phyloP scores from a whole-genome alignment of 1,140 invertebrate genomes.

The Pogonomyrmex californicus region DNA sequence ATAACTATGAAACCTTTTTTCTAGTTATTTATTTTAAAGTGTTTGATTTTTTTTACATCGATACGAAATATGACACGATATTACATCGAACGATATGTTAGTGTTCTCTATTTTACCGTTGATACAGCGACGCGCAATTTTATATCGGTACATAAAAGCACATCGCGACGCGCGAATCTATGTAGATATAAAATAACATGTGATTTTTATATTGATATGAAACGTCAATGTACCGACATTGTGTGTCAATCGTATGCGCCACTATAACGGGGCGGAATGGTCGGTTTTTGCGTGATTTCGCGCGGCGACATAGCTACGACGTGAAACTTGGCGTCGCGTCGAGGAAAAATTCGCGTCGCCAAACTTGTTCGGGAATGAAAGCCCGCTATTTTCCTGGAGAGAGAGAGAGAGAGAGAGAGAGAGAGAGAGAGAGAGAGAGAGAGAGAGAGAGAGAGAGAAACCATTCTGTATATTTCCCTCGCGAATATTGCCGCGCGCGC shows the following conservation, averaged over 20 bases:
- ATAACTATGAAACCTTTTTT: neutral
- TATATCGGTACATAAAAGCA: constrained; percentile 19
- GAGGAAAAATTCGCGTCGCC: constrained; percentile 23
- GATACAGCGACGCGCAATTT: constrained; percentile 3
- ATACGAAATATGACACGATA: neutral
- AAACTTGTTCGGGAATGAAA: constrained; percentile 32
- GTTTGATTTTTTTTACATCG: constrained; percentile 31
- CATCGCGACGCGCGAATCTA: neutral
- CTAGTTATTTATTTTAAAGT: constrained; percentile 12
- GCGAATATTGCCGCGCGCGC: constrained; percentile 39
- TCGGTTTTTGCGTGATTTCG: constrained; percentile 27
- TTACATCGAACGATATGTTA: neutral
- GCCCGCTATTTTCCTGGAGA: constrained; percentile 42
- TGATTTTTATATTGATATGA: constrained; percentile 43
- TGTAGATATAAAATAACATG: constrained; percentile 34
- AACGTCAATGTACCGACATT: neutral
- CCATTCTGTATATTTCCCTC: constrained; percentile 45
- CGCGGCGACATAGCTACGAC: constrained; percentile 10
- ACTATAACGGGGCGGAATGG: neutral
- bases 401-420: neutral
- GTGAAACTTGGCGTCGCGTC: neutral
- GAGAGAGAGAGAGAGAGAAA: neutral
- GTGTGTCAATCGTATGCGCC: constrained; percentile 10
- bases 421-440: neutral
- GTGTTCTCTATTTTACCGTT: constrained; percentile 11